Base-by-base conservation (phyloP, 1,140 invertebrate species). In the Drosophila trapezifrons region DNA sequence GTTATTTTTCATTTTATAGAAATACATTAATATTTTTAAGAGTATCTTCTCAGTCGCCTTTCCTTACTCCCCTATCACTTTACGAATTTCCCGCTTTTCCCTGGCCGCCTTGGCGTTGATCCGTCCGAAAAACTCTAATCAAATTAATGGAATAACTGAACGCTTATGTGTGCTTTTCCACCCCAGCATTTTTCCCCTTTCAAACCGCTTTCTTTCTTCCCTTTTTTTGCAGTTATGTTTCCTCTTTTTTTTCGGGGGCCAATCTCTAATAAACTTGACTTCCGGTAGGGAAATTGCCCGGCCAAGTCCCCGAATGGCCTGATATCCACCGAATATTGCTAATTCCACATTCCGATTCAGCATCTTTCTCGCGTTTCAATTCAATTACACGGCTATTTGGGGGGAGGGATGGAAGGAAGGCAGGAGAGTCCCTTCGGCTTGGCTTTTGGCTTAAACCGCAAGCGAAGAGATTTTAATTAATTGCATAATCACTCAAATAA, bases 401-500 rank as follows among this genome's bases (percentile, higher is more conserved):
- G 57, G 45, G 54, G 47, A n/a, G 15, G 15, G 12, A 2, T 12
- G 12, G 37, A 12, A 9, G 13, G n/a, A 7, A 3, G n/a, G 7
- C n/a, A 42, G 17, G 22, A 3, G 15, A 52, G 42, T 45, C 47
- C 62, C 62, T 18, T n/a, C 13, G 20, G 66, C 43, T 58, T 6
- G 25, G 63, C 27, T 32, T 52, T 54, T 20, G 72, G 46, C 70
- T 66, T 78, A 59, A 58, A 78, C 79, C 70, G 49, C 66, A 64
- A 60, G 63, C 76, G 65, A 79, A 70, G 72, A 77, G 75, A 83
- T 89, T 87, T 75, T 87, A 87, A 83, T 87, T 87, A 87, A 87
- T 87, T 87, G 83, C 67, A 87, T 87, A 87, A 87, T 87, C 76
- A 83, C 71, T 87, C 72, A 77, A 89, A 87, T 77, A 79, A 87